Evolutionary conservation across 2,797 vertebrate genomes (phyloP).

Genomic region (Sardinella longiceps): DNA sequence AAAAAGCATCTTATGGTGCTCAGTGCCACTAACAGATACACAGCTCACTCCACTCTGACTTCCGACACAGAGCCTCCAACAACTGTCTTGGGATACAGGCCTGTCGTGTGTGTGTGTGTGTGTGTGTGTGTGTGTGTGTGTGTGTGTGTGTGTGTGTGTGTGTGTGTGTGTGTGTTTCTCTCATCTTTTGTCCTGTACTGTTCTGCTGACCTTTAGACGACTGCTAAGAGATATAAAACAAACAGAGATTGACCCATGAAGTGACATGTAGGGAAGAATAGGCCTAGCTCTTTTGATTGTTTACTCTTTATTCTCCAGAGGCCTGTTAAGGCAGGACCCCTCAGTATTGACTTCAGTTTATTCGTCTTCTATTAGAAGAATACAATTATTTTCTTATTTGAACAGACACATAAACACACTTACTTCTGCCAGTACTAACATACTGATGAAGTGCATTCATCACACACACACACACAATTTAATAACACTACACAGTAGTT

Average conservation of each 20-base stretch:
- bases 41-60: neutral
- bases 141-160: neutral
- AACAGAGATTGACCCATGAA: neutral
- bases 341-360: neutral
- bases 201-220: neutral
- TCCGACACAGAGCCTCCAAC: neutral
- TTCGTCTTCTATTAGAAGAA: too few relatives aligned
- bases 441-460: neutral
- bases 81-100: neutral
- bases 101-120: neutral
- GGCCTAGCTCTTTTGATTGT: neutral
- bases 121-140: neutral
- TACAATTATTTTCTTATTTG: neutral
- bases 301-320: neutral
- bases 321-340: neutral
- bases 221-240: conserved; percentile 5
- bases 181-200: neutral
- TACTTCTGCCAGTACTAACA: too few relatives aligned
- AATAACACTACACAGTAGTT: neutral
- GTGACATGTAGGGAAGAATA: neutral
- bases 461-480: neutral
- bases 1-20: neutral
- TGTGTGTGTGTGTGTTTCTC: neutral
- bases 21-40: neutral
- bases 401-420: neutral